These are phyloP conservation scores for Polypterus bichir DNA, from an alignment of 2,113 vertebrate genomes.

Conservation along the genomic window DNA sequence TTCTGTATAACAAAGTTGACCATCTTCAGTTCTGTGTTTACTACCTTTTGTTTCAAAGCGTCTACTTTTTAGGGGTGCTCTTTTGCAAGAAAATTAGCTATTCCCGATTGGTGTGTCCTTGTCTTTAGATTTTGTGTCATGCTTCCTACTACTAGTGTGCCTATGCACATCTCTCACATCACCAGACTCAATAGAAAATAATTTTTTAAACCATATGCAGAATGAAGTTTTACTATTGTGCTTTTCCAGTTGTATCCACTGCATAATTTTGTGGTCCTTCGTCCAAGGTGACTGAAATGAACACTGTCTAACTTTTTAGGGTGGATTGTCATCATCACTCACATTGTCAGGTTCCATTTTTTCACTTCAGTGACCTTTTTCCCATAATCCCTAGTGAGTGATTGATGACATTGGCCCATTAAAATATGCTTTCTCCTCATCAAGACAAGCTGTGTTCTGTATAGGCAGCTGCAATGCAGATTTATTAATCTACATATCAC, in stretches of 20 bases:
- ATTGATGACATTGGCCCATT: neutral
- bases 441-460: neutral
- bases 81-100: neutral
- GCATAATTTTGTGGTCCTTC: neutral
- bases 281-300: neutral
- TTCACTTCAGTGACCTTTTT: neutral
- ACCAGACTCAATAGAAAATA: neutral
- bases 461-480: neutral
- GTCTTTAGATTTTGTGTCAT: too few relatives aligned
- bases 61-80: neutral
- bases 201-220: neutral
- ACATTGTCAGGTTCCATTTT: neutral
- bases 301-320: neutral
- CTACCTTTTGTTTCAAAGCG: neutral
- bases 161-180: neutral
- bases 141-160: neutral
- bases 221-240: neutral
- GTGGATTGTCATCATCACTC: neutral
- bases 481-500: neutral
- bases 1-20: neutral
- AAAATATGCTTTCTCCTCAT: neutral
- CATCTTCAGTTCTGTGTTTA: neutral
- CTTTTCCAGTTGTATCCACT: neutral
- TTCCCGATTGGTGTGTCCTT: neutral
- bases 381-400: neutral